These are phyloP conservation scores for Plecturocebus donacophilus DNA, from an alignment of 2,113 vertebrate genomes.

Conservation along the genomic window DNA sequence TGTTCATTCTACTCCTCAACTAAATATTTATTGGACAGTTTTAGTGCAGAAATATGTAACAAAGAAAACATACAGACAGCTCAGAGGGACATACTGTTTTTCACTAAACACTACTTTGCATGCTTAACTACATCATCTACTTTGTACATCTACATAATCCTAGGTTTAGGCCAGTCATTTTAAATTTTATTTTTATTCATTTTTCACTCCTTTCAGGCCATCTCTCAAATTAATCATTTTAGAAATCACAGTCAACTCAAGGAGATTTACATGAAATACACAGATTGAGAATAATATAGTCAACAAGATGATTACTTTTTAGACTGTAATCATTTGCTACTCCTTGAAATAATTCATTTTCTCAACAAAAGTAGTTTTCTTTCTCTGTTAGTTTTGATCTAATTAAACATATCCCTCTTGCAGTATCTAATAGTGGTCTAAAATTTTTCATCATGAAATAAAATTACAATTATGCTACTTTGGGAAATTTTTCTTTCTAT, in stretches of 20 bases:
- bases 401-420: background rate
- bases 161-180: conserved; percentile 14
- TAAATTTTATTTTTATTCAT: background rate
- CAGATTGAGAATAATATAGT: background rate
- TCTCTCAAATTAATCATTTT: conserved; percentile 49
- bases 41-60: conserved; percentile 1
- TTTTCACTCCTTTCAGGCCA: background rate
- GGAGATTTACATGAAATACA: conserved; percentile 48
- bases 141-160: background rate
- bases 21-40: conserved; percentile 38
- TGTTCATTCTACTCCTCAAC: background rate
- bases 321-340: background rate
- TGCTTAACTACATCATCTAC: background rate
- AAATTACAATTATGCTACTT: background rate
- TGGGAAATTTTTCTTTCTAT: conserved; percentile 2
- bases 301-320: conserved; percentile 33
- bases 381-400: conserved; percentile 36
- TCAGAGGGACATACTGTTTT: background rate
- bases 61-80: background rate
- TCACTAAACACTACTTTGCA: background rate
- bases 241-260: conserved; percentile 34
- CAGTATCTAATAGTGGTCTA: background rate
- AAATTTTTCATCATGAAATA: conserved; percentile 40
- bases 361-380: conserved; percentile 32
- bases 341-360: conserved; percentile 43